Conservation (phyloP, 2,888 invertebrate genomes). For the Bembecia ichneumoniformis region DNA sequence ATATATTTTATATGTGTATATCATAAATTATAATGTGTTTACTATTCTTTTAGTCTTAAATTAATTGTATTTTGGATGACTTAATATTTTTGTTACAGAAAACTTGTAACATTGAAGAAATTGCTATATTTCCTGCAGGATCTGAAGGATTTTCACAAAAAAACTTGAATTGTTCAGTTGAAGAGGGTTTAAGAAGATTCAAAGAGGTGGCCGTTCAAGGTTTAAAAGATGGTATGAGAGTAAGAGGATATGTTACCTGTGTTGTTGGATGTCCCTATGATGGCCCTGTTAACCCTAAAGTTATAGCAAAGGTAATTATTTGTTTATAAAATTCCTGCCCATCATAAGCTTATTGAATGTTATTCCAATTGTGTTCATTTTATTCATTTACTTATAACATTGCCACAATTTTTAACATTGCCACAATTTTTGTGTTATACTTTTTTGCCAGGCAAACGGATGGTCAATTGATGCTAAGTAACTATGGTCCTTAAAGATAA, state of each 20-base stretch:
- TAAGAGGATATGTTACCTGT: constrained; percentile 96
- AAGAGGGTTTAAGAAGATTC: constrained; percentile 84
- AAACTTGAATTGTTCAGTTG: constrained; percentile 94
- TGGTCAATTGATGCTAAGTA: no score
- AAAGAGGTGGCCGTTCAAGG: constrained; percentile 78
- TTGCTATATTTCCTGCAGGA: constrained; percentile 96
- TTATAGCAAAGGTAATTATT: constrained; percentile 79
- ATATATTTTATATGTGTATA: neutral
- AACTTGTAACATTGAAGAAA: constrained; percentile 85
- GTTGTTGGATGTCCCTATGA: constrained; percentile 98
- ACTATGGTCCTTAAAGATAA: no score
- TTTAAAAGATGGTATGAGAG: constrained; percentile 78
- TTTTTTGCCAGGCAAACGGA: no score
- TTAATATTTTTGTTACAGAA: constrained; percentile 28
- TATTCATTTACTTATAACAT: no score
- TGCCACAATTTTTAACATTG: no score
- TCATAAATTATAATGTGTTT: no score
- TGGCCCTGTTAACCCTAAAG: constrained; percentile 82
- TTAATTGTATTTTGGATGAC: neutral
- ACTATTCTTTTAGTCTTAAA: neutral
- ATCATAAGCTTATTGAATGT: no score
- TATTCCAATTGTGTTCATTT: no score
- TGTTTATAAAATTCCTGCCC: no score
- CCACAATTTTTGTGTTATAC: no score
- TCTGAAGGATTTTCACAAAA: constrained; percentile 93